Evolutionary conservation across 1,140 invertebrate genomes (phyloP), one percentile per base, ranked within the genome.

Genomic region (Aphaenogaster floridana): DNA sequence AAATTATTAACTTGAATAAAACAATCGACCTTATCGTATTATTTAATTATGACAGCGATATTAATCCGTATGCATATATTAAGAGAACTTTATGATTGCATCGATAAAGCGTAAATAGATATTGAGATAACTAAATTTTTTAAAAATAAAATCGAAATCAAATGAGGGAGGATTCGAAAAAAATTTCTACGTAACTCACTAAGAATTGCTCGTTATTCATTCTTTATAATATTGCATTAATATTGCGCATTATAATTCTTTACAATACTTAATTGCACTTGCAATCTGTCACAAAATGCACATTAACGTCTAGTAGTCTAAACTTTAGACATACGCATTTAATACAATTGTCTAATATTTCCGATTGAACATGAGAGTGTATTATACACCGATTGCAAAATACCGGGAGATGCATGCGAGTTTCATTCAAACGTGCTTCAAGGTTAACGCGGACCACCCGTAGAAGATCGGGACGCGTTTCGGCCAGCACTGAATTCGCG

Each of bases 141-240:
- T 28, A 76, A 15, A 34, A 36, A 74, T 39, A 54, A 54, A 77
- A 77, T 50, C 6, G 6, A n/a, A 57, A 61, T 21, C 3, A 61
- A 15, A n/a, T 77, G 5, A 77, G 28, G 39, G 9, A 77, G 36
- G 52, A 34, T 48, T 64, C 9, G 36, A 17, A 52, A 52, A 77
- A 36, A 69, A 13, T 69, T 4, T 80, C 28, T 34, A 34, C 28
- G 3, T 48, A 66, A 50, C 15, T 80, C 17, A 61, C 13, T 28
- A 77, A 77, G 59, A 63, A 63, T 64, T 9, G 17, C 5, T 78
- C 42, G 48, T 78, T 64, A 63, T 78, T 39, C 11, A 34, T 11
- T 78, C 13, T 42, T 78, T n/a, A 64, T 64, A 64, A 39, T 66
- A 66, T 3, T 66, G 13, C 6, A 17, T 66, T 17, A 34, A 68